phyloP scores from a whole-genome alignment of 2,888 invertebrate genomes.

The Isoperla grammatica region DNA sequence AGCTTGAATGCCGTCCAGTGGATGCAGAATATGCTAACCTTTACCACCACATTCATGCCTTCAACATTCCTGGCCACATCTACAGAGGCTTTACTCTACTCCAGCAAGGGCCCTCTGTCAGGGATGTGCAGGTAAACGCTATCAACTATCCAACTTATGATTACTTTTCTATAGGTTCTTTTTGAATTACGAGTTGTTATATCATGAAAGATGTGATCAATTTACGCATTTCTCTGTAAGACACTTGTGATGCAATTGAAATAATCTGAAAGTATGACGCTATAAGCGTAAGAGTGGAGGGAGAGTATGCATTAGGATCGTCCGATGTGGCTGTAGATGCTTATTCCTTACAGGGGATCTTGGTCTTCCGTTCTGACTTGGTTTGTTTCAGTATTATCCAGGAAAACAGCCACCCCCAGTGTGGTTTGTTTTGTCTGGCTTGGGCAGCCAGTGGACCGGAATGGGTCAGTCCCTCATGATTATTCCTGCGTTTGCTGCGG shows the following conservation, averaged over 20 bases:
- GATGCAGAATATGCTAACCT: conserved; percentile 50
- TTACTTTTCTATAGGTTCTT: no score
- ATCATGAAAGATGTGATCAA: no score
- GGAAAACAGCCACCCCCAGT: conserved; percentile 60
- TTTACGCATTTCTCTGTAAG: no score
- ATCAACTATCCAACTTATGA: no score
- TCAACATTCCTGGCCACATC: conserved; percentile 50
- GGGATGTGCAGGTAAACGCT: conserved; percentile 39
- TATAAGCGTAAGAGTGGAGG: no score
- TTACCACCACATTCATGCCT: conserved; percentile 43
- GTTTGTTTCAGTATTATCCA: conserved; percentile 49
- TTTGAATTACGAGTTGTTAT: no score
- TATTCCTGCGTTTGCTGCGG: conserved; percentile 64
- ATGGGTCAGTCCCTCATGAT: conserved; percentile 74
- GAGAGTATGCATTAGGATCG: no score
- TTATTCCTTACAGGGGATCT: no score
- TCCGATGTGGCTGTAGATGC: no score
- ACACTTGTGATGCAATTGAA: no score
- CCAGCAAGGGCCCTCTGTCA: not conserved
- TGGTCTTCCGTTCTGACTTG: no score
- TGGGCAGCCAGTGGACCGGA: conserved; percentile 84
- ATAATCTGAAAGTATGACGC: no score
- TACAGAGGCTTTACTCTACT: conserved; percentile 57
- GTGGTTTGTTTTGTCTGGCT: conserved; percentile 88
- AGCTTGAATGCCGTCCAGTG: conserved; percentile 41